Percentiles rank a stretch among this genome's conserved stretches.
Conservation (phyloP, 92 coral and sea anemone genomes). For the Heliopora coerulea region DNA sequence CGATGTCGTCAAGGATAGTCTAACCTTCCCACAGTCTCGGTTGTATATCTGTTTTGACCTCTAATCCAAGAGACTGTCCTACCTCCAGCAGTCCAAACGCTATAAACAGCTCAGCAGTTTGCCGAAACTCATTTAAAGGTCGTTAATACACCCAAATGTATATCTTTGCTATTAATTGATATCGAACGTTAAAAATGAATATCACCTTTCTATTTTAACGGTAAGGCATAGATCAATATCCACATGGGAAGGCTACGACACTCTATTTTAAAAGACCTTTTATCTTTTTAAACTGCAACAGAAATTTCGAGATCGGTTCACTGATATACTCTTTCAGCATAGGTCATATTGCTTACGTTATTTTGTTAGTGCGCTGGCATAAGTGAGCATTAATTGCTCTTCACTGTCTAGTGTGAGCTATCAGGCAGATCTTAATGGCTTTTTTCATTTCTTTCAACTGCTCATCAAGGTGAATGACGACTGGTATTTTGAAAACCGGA, state of each 20-base stretch:
- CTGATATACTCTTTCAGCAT: too few relatives aligned
- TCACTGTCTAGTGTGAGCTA: background rate
- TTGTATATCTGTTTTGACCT: background rate
- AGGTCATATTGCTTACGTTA: too few relatives aligned
- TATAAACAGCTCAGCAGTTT: constrained; percentile 16
- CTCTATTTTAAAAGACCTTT: too few relatives aligned
- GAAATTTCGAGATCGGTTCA: too few relatives aligned
- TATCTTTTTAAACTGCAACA: too few relatives aligned
- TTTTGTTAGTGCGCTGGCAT: too few relatives aligned
- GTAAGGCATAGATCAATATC: background rate
- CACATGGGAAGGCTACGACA: background rate
- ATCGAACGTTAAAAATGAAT: constrained; percentile 4
- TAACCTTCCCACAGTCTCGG: background rate
- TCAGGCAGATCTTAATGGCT: background rate
- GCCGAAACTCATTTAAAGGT: constrained; percentile 14
- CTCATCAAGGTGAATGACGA: background rate
- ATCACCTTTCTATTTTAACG: background rate
- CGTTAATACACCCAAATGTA: constrained; percentile 32
- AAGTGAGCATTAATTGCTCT: background rate
- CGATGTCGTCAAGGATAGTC: background rate
- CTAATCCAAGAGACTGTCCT: background rate
- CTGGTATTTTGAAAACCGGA: background rate
- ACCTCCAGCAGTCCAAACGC: background rate
- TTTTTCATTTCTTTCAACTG: background rate
- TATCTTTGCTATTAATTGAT: constrained; percentile 30